Evolutionary conservation across 2,797 vertebrate species (phyloP), one percentile per base, ranked within the genome.

Genomic region (Bryconaethiops microstoma): DNA sequence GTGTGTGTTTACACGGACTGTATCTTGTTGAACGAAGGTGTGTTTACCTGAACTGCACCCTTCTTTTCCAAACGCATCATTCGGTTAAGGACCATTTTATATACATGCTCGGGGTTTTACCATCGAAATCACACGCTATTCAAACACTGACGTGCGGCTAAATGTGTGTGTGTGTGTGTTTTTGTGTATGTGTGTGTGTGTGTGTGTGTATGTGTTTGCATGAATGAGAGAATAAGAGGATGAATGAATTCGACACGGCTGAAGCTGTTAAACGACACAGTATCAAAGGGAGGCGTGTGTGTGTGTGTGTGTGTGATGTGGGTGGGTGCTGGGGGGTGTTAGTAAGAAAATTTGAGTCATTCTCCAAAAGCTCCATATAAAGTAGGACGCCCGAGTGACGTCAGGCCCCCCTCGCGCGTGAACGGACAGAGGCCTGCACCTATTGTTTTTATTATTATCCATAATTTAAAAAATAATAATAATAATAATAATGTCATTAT

Each of bases 301-400:
- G 64, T 69, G 72, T 59, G 63, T 60, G 48, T 10, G 48, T 65
- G 52, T 55, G 19, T 21, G 45, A 69, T 25, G 48, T 52, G 14
- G 21, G 64, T 75, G 72, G 67, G 63, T 60, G 48, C 39, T 70
- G 45, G 52, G 64, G 65, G 62, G 80, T 8, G 17, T 67, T n/a
- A 54, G 7, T 62, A 64, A 69, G 48, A 77, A 83, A 79, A 68
- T 77, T 70, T 79, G 68, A 74, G 73, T 86, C 74, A 82, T 54
- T 60, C 45, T 77, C 59, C 29, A n/a, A 80, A 45, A 57, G 48
- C 55, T 74, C 68, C 55, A 72, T 76, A 42, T 71, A 80, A 25
- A 59, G 19, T 17, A 35, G 39, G 74, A 77, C 50, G 78, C 54
- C 40, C 8, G 40, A 4, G 45, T 76, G 69, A 79, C 82, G 57